phyloP scores from a whole-genome alignment of 2,797 vertebrate species.

The Columba guinea region DNA sequence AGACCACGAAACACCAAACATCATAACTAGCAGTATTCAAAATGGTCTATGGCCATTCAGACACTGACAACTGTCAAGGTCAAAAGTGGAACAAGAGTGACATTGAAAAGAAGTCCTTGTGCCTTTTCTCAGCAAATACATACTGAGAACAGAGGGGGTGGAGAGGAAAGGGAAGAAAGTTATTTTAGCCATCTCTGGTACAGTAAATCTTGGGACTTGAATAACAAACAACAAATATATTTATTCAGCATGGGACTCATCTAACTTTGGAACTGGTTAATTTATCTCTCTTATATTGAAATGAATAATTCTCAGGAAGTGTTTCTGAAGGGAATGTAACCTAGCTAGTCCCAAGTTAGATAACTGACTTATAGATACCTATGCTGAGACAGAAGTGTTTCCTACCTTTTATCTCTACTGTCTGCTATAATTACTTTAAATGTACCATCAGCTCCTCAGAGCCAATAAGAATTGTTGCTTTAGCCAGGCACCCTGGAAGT shows the following conservation, averaged over 20 bases:
- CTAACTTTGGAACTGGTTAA: slow-evolving; percentile 25
- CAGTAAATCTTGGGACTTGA: background rate
- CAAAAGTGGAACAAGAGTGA: background rate
- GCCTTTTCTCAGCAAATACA: background rate
- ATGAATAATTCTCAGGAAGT: slow-evolving; percentile 19
- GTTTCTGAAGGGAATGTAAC: background rate
- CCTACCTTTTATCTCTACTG: background rate
- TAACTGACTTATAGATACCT: background rate
- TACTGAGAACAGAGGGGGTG: background rate
- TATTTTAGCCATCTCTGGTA: slow-evolving; percentile 29
- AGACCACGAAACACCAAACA: background rate
- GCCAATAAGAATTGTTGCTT: background rate
- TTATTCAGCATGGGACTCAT: background rate
- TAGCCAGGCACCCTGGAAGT: background rate
- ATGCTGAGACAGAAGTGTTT: background rate
- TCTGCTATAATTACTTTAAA: background rate
- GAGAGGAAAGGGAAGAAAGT: slow-evolving; percentile 1
- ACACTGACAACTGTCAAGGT: background rate
- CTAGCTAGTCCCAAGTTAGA: background rate
- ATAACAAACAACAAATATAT: background rate
- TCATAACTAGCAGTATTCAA: background rate
- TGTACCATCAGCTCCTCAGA: background rate
- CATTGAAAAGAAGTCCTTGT: background rate
- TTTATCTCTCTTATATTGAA: slow-evolving; percentile 5
- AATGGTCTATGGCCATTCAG: background rate